A percentile compares a stretch with the other conserved stretches of the same genome.
Evolutionary conservation across 1,140 invertebrate species (phyloP).

Genomic region (Cydia fagiglandana): DNA sequence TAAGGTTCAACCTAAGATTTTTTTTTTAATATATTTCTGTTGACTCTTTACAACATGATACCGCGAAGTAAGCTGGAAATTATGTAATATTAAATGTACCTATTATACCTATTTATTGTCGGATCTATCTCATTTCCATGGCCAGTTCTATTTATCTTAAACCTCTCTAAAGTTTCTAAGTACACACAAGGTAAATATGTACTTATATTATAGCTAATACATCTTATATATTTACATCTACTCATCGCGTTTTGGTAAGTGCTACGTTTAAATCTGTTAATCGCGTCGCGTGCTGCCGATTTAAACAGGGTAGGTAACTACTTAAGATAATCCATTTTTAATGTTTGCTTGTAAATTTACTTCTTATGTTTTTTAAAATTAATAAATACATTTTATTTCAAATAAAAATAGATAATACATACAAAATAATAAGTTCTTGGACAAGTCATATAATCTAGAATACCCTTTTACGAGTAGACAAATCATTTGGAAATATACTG

Average conservation of each 20-base stretch:
- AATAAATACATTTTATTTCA: too few species aligned
- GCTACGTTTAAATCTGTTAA: too few species aligned
- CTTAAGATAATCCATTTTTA: too few species aligned
- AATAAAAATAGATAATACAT: constrained; percentile 2
- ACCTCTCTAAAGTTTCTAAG: neutral
- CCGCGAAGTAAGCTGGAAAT: neutral
- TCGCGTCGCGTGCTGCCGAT: neutral
- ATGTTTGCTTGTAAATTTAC: too few species aligned
- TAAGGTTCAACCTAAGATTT: too few species aligned
- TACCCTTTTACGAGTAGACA: neutral
- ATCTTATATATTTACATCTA: too few species aligned
- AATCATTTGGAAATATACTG: neutral
- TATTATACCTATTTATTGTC: neutral
- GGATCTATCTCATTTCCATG: neutral
- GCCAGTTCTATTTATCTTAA: neutral
- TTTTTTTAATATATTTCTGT: too few species aligned
- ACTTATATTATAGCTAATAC: too few species aligned
- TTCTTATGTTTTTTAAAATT: too few species aligned
- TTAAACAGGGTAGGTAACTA: neutral
- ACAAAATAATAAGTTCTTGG: neutral
- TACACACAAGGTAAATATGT: too few species aligned
- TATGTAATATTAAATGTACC: neutral
- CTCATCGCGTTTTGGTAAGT: neutral
- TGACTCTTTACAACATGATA: neutral
- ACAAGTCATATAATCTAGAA: too few species aligned